phyloP scores from a whole-genome alignment of 2,888 invertebrate genomes.

The Synanthedon myopaeformis region DNA sequence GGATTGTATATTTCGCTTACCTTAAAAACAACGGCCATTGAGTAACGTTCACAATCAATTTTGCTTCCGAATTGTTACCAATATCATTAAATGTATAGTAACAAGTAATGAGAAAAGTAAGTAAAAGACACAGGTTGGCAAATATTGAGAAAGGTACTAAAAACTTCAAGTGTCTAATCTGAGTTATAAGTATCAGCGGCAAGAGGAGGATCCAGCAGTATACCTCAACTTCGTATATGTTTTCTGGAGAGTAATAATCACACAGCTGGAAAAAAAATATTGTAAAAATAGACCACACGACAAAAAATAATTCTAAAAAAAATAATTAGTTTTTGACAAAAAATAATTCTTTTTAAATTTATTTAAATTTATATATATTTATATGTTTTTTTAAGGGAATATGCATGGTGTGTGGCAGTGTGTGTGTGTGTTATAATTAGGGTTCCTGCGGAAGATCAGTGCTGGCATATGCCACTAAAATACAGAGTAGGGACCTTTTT shows the following conservation, averaged over 20 bases:
- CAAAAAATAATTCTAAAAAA: no score
- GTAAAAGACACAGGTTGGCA: constrained; percentile 84
- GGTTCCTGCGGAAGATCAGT: no score
- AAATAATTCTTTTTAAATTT: no score
- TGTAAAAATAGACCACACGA: no score
- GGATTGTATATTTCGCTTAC: constrained; percentile 18
- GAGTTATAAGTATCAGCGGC: constrained; percentile 77
- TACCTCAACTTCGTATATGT: constrained; percentile 63
- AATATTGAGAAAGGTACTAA: constrained; percentile 90
- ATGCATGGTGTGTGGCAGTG: no score
- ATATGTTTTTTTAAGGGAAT: no score
- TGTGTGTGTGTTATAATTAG: no score
- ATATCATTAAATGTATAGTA: constrained; percentile 79
- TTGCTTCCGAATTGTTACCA: constrained; percentile 29
- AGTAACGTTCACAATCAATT: constrained; percentile 46
- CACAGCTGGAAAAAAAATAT: constrained; percentile 60
- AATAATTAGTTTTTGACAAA: no score
- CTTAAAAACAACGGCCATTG: constrained; percentile 87
- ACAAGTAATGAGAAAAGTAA: constrained; percentile 83
- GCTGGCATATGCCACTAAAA: no score
- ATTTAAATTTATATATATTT: no score
- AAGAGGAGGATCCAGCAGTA: constrained; percentile 76
- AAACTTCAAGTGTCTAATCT: constrained; percentile 78
- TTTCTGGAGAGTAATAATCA: constrained; percentile 36
- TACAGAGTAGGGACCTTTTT: no score